Evolutionary conservation across 1,140 invertebrate species (phyloP).

Genomic region (Eubasilissa regina): DNA sequence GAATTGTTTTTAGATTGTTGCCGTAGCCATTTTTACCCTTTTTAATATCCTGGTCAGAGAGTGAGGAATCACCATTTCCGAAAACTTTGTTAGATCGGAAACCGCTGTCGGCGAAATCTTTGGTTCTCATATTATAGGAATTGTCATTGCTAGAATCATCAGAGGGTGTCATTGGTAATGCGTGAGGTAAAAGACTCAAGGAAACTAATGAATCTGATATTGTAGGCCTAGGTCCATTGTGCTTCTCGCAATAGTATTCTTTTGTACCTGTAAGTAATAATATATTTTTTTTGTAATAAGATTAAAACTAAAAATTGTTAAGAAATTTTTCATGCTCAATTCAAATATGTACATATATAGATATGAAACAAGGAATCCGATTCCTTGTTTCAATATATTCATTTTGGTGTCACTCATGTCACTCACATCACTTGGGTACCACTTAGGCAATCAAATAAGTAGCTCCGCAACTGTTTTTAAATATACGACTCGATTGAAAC

Average conservation of each 20-base stretch:
- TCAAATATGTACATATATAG: no score
- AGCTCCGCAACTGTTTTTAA: no score
- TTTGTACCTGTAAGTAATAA: slow-evolving; percentile 48
- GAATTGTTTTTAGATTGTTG: slow-evolving; percentile 46
- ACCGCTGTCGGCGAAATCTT: slow-evolving; percentile 48
- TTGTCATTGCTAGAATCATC: slow-evolving; percentile 50
- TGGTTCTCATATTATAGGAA: slow-evolving; percentile 50
- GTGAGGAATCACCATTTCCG: slow-evolving; percentile 22
- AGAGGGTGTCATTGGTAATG: slow-evolving; percentile 44
- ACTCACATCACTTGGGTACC: no score
- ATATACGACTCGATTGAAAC: no score
- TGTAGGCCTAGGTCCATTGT: slow-evolving; percentile 51
- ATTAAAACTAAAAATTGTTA: no score
- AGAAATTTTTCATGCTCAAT: no score
- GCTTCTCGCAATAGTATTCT: slow-evolving; percentile 59
- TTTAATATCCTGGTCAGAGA: slow-evolving; percentile 13
- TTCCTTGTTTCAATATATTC: no score
- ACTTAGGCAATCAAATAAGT: no score
- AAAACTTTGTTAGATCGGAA: slow-evolving; percentile 13
- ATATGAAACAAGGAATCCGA: no score
- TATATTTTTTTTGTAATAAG: no score
- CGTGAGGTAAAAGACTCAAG: slow-evolving; percentile 48
- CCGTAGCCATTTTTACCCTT: slow-evolving; percentile 6
- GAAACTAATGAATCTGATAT: slow-evolving; percentile 58
- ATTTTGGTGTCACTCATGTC: no score